Evolutionary conservation across 2,888 invertebrate species (phyloP).

Genomic region (Andrena flavipes): DNA sequence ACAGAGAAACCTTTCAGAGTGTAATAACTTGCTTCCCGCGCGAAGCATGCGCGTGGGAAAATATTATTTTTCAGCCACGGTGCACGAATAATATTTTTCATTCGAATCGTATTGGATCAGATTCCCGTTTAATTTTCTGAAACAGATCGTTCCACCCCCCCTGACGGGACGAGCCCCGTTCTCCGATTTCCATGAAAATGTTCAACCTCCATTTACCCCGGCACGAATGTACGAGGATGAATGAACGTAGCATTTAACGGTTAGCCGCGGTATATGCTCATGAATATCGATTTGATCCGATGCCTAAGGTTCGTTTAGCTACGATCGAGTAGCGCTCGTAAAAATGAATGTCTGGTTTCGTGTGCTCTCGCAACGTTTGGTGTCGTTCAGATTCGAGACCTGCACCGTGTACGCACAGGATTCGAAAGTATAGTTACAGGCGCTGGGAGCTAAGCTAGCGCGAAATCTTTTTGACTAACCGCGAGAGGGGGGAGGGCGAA

Average conservation of each 20-base stretch:
- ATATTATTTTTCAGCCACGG: background rate
- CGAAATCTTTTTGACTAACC: no score
- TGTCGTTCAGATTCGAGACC: background rate
- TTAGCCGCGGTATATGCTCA: background rate
- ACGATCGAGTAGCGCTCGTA: background rate
- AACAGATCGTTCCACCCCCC: background rate
- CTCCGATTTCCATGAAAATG: constrained; percentile 5
- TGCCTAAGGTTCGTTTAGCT: background rate
- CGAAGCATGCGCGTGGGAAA: background rate
- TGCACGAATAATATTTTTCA: constrained; percentile 18
- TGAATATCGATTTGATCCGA: background rate
- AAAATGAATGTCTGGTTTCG: background rate
- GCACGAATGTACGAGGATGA: background rate
- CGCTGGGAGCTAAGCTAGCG: no score
- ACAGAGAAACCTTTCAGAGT: constrained; percentile 1
- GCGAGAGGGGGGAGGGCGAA: no score
- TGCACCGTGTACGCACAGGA: background rate
- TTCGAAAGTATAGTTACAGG: background rate
- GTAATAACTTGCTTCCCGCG: constrained; percentile 2
- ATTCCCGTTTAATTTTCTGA: background rate
- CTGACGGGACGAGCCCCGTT: background rate
- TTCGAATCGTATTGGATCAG: background rate
- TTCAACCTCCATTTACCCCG: background rate
- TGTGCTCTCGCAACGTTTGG: background rate
- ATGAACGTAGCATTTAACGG: constrained; percentile 1